Evolutionary conservation across 1,140 invertebrate genomes (phyloP), one percentile per base, ranked within the genome.

Genomic region (Bemisia tabaci): DNA sequence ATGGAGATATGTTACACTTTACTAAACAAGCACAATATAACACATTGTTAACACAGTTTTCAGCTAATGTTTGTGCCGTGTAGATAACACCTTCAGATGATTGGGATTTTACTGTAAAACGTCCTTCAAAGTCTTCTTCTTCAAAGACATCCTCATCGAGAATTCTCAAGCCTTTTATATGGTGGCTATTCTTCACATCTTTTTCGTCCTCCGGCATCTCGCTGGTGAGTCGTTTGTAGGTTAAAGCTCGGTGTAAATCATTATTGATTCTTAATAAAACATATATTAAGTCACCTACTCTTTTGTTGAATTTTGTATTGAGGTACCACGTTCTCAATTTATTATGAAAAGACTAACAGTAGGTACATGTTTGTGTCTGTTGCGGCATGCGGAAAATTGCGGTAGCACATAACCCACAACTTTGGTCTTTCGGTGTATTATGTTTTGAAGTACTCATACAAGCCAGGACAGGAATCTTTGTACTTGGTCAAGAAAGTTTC

Each of bases 331-430:
- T 61, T 25, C 26, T 63, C 12, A 63, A 22, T 63, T 33, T 25
- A 63, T 63, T 25, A 24, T 63, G 62, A 63, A 63, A 63, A 5
- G 62, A 63, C 22, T 63, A 12, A 22, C n/a, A n/a, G n/a, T n/a
- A 24, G 2, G 22, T 9, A 33, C 17, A 21, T 33, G 9, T 2
- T 63, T 5, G 62, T 63, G 22, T 63, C 26, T 24, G 26, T 63
- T 11, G 9, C 2, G 11, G 2, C 62, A 63, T 63, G 62, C 2
- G 62, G 62, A 26, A 63, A 63, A 33, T 63, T 63, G 9, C 62
- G 22, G 60, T 22, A n/a, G 22, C 60, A 61, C 60, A 61, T 61
- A 11, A n/a, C 60, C 60, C 60, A 61, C 60, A 22, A 22, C n/a
- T 61, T n/a, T 9, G 5, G 5, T 22, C 60, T 5, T 25, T 61